phyloP scores from a whole-genome alignment of 2,113 vertebrate species.

The Rhinoptilus africanus region DNA sequence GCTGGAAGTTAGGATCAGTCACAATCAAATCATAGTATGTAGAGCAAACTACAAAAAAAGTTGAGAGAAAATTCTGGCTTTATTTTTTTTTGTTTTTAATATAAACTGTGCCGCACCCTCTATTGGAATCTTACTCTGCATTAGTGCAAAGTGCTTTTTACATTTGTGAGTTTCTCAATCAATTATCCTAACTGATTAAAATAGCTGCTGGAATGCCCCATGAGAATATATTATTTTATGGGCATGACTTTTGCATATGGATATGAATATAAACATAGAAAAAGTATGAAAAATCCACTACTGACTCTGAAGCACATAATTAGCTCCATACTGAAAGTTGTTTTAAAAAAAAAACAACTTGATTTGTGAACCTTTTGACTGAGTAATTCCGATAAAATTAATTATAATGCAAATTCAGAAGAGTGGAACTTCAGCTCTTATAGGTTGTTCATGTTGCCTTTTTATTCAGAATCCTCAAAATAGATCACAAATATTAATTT shows the following conservation, averaged over 20 bases:
- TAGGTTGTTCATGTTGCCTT: neutral
- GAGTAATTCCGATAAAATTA: neutral
- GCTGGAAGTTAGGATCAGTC: neutral
- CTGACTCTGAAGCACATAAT: neutral
- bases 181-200: neutral
- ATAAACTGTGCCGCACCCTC: neutral
- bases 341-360: neutral
- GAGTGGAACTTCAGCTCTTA: neutral
- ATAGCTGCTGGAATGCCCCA: neutral
- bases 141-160: neutral
- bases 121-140: neutral
- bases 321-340: neutral
- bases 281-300: neutral
- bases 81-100: neutral
- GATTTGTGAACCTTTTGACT: slow-evolving; percentile 5
- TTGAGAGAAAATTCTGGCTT: neutral
- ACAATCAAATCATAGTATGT: neutral
- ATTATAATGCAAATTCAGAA: neutral
- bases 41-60: neutral
- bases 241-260: neutral
- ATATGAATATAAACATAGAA: neutral
- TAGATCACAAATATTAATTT: neutral
- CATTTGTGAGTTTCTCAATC: neutral
- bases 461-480: neutral
- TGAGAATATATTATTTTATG: neutral